Percentiles rank a stretch among this genome's conserved stretches.
Conservation (phyloP, 2,113 vertebrate genomes). For the Myotis davidii region DNA sequence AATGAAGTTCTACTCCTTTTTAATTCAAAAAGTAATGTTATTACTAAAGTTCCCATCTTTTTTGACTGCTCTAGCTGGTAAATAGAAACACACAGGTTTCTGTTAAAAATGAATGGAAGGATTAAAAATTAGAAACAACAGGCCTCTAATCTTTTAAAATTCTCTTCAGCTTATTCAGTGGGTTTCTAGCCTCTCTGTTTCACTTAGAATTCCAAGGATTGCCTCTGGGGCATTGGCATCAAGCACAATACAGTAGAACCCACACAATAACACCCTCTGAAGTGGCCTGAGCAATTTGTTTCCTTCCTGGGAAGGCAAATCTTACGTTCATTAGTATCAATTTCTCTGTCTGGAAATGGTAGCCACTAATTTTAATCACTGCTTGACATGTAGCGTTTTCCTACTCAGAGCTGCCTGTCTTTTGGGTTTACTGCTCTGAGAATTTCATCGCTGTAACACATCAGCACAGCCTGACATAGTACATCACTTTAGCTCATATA, state of each 20-base stretch:
- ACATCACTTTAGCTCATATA: not conserved
- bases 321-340: not conserved
- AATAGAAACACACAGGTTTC: not conserved
- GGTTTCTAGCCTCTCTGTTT: not conserved
- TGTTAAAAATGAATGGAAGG: not conserved
- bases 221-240: not conserved
- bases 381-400: not conserved
- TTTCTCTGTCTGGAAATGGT: not conserved
- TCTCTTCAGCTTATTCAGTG: not conserved
- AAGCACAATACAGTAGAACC: not conserved
- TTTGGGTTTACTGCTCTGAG: not conserved
- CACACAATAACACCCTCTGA: accelerated
- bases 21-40: not conserved
- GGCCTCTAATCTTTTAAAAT: not conserved
- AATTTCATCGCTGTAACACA: not conserved
- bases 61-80: not conserved
- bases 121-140: not conserved
- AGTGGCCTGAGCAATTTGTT: not conserved
- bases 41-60: not conserved
- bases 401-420: not conserved
- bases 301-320: not conserved
- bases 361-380: constrained; percentile 47
- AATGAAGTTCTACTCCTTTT: not conserved
- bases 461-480: not conserved
- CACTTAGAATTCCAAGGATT: not conserved